Evolutionary conservation across 2,797 vertebrate species (phyloP).

Genomic region (Amblyraja radiata): DNA sequence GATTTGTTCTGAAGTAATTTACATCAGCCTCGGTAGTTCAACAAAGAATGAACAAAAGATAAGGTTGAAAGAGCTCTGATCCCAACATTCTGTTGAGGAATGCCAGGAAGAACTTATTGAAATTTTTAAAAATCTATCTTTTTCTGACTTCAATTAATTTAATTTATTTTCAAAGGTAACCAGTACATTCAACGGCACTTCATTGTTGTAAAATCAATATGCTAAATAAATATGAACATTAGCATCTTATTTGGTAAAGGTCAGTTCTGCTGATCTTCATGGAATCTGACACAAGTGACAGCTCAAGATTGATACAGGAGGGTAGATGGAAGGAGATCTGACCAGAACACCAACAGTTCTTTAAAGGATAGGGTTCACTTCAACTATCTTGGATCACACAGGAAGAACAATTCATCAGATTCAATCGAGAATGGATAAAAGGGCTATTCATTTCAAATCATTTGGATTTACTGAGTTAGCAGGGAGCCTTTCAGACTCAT

Average conservation of each 20-base stretch:
- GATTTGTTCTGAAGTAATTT: neutral
- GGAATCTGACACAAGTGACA: neutral
- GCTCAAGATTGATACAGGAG: neutral
- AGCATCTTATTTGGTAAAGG: neutral
- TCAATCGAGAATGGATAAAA: neutral
- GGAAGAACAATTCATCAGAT: neutral
- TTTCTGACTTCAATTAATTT: neutral
- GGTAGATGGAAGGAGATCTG: neutral
- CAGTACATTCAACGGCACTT: neutral
- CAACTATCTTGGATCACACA: neutral
- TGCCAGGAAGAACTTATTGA: neutral
- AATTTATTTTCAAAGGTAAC: neutral
- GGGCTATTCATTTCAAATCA: neutral
- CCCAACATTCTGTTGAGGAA: neutral
- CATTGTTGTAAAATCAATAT: neutral
- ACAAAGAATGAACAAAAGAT: neutral
- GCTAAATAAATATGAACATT: neutral
- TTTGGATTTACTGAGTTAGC: neutral
- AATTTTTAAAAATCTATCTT: neutral
- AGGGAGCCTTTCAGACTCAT: neutral
- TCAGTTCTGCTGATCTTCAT: too few relatives aligned
- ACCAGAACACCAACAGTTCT: too few relatives aligned
- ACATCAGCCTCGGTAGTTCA: neutral
- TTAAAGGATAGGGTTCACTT: neutral
- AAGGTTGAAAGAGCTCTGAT: neutral